Evolutionary conservation across 2,113 vertebrate genomes (phyloP), one percentile per base, ranked within the genome.

Genomic region (Pelusios castaneus): DNA sequence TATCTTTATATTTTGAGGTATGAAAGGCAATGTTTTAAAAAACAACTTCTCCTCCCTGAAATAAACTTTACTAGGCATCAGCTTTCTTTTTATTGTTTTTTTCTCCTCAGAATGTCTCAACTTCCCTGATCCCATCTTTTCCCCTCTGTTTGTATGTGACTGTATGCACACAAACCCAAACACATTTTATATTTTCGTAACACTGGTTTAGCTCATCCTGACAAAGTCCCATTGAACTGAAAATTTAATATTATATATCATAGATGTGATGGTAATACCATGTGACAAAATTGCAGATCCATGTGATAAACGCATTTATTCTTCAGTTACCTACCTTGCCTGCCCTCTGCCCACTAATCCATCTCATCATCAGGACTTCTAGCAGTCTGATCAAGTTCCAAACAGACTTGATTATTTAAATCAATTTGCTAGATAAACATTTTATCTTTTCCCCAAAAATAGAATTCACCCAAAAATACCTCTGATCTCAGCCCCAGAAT

Each of bases 371-470:
- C n/a, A 92, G 79, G 63, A 85, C 80, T 75, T 2, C 43, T 89
- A 93, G 90, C 87, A 87, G 93, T 49, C 10, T 51, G 82, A 91
- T 84, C 89, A 87, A 55, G 51, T 82, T 81, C 24, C 58, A 76
- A 88, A 88, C 24, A 83, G 81, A 3, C 63, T 73, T 3, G 55
- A 88, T 82, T 87, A 58, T 10, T 92, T 80, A 84, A 78, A 94
- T 49, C 22, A 58, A 54, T 0, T 0, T 43, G 47, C 45, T 70
- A 87, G 79, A 84, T 24, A 63, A 13, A 80, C 22, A 38, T 2
- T 51, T 27, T 47, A 90, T 81, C 70, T 63, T 27, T 2, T 17
- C 8, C 17, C 3, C 0, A 43, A 93, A 29, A 56, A 85, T 54
- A 6, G 13, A 24, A 52, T 94, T 77, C 77, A 60, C 24, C 90